Percentiles rank a stretch among this genome's conserved stretches.
phyloP scores from a whole-genome alignment of 1,140 invertebrate species.

The Calliopsis andreniformis region DNA sequence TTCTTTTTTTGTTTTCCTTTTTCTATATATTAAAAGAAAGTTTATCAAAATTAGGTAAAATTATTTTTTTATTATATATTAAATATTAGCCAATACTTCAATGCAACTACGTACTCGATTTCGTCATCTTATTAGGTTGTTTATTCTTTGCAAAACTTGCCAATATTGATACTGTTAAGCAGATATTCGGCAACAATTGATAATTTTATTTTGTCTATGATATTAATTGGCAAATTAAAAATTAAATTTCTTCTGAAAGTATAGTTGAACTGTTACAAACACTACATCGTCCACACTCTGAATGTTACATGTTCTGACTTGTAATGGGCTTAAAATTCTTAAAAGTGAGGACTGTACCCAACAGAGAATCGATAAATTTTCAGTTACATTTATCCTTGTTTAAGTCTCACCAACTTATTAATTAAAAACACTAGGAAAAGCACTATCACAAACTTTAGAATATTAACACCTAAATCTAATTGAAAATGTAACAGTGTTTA shows the following conservation, averaged over 20 bases:
- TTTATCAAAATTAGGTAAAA: background rate
- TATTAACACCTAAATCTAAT: too few species aligned
- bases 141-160: background rate
- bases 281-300: background rate
- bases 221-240: background rate
- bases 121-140: background rate
- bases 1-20: background rate
- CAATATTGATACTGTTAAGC: too few species aligned
- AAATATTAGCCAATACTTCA: background rate
- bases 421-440: too few species aligned
- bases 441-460: too few species aligned
- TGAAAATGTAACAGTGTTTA: too few species aligned
- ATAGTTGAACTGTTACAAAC: background rate
- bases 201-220: background rate
- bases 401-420: background rate
- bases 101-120: background rate
- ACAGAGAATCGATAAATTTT: background rate
- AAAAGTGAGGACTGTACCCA: too few species aligned
- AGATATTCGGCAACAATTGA: background rate
- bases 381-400: background rate
- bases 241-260: background rate
- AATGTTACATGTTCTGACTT: too few species aligned
- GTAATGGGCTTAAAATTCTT: background rate
- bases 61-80: background rate
- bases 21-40: background rate